Percentiles rank a stretch among this genome's conserved stretches.
phyloP scores from a whole-genome alignment of 2,888 invertebrate species.

The Seira sanloemensis region DNA sequence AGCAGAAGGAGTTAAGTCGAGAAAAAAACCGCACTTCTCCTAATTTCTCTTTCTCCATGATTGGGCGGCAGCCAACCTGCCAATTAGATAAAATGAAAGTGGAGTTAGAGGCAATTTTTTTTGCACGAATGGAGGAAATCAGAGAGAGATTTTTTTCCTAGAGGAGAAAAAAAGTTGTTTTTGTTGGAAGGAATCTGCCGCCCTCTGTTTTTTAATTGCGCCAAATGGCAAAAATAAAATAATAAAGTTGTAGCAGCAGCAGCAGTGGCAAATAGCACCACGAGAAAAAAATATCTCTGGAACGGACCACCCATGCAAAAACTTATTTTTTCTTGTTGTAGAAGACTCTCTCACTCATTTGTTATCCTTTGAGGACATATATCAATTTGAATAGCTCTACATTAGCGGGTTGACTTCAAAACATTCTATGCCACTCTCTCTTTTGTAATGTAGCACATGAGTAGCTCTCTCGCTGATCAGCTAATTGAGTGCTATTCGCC shows the following conservation, averaged over 20 bases:
- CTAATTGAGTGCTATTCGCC: slow-evolving; percentile 61
- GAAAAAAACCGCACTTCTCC: slow-evolving; percentile 46
- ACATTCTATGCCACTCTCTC: not conserved
- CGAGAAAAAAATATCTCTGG: too few species aligned
- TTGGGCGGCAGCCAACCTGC: slow-evolving; percentile 61
- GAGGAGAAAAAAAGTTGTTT: slow-evolving; percentile 22
- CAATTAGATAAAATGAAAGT: slow-evolving; percentile 60
- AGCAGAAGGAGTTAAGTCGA: not conserved
- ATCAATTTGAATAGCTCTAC: not conserved
- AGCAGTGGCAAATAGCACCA: not conserved
- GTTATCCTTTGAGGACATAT: not conserved
- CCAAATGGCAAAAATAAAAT: not conserved
- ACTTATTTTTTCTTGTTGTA: too few species aligned
- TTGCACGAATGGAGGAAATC: slow-evolving; percentile 35
- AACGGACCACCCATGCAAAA: not conserved
- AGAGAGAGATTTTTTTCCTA: not conserved
- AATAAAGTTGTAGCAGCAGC: not conserved
- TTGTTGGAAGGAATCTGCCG: not conserved
- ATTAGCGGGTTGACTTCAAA: too few species aligned
- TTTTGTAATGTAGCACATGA: too few species aligned
- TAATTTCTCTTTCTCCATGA: slow-evolving; percentile 44
- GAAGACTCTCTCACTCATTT: too few species aligned
- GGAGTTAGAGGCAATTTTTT: slow-evolving; percentile 33
- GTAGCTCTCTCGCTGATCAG: too few species aligned
- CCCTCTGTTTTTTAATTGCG: slow-evolving; percentile 1